Evolutionary conservation across 2,113 vertebrate genomes (phyloP).

Genomic region (Odontophorus gujanensis): DNA sequence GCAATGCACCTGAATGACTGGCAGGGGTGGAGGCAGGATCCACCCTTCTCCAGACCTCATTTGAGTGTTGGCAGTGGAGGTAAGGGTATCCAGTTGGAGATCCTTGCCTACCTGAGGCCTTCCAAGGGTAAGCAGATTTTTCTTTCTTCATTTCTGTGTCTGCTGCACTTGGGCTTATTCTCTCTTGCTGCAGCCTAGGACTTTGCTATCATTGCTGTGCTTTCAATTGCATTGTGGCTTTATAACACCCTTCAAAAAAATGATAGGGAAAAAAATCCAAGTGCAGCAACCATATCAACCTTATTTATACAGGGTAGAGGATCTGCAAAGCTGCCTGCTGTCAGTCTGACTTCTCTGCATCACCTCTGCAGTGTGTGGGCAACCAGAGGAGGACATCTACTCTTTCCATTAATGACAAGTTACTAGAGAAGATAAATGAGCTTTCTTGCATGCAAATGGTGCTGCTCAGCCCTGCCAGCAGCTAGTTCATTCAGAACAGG

Average conservation of each 20-base stretch:
- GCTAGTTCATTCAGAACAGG: not conserved
- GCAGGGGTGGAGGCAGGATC: no score
- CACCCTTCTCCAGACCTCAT: no score
- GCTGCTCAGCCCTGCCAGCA: not conserved
- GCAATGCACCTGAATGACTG: no score
- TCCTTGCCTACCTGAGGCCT: no score
- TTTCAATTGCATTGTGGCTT: no score
- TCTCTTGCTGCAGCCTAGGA: no score
- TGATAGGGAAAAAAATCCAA: not conserved
- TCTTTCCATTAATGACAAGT: not conserved
- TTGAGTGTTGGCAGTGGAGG: no score
- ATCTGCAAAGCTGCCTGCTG: not conserved
- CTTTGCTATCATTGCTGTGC: no score
- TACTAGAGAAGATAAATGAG: not conserved
- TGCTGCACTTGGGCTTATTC: no score
- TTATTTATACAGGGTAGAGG: conserved; percentile 3
- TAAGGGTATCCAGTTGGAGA: no score
- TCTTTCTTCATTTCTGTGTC: no score
- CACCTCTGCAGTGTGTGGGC: fast-evolving
- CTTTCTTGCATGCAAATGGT: not conserved
- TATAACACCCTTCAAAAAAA: not conserved
- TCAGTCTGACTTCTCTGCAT: not conserved
- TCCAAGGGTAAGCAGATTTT: no score
- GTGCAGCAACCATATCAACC: fast-evolving
- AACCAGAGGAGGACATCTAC: not conserved